Base-by-base conservation (phyloP, 2,113 vertebrate genomes). In the Serilophus lunatus region DNA sequence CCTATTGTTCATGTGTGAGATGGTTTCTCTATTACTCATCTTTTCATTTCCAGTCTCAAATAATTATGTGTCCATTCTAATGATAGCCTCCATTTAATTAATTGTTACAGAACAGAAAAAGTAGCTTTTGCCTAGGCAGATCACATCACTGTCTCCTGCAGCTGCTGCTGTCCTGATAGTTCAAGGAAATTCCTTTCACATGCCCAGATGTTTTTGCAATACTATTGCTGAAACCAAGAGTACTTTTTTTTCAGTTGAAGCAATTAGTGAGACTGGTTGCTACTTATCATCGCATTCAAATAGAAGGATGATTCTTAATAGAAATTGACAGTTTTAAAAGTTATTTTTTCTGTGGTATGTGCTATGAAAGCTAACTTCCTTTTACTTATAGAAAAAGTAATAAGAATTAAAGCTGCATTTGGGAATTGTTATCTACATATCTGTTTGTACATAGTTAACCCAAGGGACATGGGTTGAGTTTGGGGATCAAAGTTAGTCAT, bases 401-500 rank as follows among this genome's bases (percentile, higher is more conserved):
- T 19, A 75, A 87, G 35, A 84, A 60, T 51, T 60, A 36, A 82
- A 82, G 13, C 8, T 42, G 29, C 18, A 13, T 82, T 84, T 89
- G 14, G 18, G 24, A 87, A 76, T 76, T 56, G 18, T 31, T 85
- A 51, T 74, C 31, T 36, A 28, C n/a, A 3, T 64, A 56, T 18
- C 40, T 79, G 31, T 88, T 87, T 88, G 78, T 64, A 87, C 93
- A 95, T 82, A 94, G 78, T 96, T 96, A 96, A 95, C 75, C 35
- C 25, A 65, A 80, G 23, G 19, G 50, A 60, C 36, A 49, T 0
- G 3, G 49, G 7, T 31, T 75, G 78, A 94, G 53, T 56, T 76
- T 87, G 78, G 28, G 66, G 74, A 79, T 90, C 78, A 64, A 92
- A 94, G 90, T 88, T 33, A 70, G 76, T 38, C 79, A 51, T 96